Evolutionary conservation across 2,113 vertebrate species (phyloP), one percentile per base, ranked within the genome.

Genomic region (Abramis brama): DNA sequence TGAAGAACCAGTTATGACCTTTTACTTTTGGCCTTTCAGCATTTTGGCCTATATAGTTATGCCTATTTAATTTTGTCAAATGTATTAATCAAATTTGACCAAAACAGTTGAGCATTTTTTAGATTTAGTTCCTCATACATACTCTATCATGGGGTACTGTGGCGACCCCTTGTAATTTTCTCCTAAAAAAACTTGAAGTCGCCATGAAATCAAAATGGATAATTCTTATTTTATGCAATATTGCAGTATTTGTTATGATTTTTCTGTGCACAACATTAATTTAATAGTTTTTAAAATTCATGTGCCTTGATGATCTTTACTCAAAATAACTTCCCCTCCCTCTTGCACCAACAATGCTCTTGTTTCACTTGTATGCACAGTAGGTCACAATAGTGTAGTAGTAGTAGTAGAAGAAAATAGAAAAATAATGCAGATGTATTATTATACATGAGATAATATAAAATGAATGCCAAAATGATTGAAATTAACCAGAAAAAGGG

Each of bases 1-100:
- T 73, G 19, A 73, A 73, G 36, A 73, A 71, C 8, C 59, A 62
- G 4, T 36, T n/a, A 33, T 68, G 68, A 71, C 43, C 73, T 75
- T 50, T 75, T n/a, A 75, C 73, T n/a, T 43, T 23, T 70, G 66
- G 17, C 17, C 19, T 70, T 21, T 21, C 17, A 36, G 30, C 17
- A 70, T 21, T 39, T 39, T 71, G 66, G 10, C 39, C 70, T 73
- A 25, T 39, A 21, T 73, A 71, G 21, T 12, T 73, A 59, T 45
- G 39, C 6, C 6, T 21, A 57, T 57, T 43, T 43, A 71, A 21
- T 43, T 43, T 73, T 1, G 2, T n/a, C 36, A 43, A 2, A 73
- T 43, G 21, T n/a, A 0, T 45, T 11, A 45, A 73, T 45, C 21
- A 71, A 12, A 43, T 33, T 15, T 62, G 3, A 62, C n/a, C 10